Evolutionary conservation across 1,140 invertebrate genomes (phyloP).

Genomic region (Ceratosolen solmsi): DNA sequence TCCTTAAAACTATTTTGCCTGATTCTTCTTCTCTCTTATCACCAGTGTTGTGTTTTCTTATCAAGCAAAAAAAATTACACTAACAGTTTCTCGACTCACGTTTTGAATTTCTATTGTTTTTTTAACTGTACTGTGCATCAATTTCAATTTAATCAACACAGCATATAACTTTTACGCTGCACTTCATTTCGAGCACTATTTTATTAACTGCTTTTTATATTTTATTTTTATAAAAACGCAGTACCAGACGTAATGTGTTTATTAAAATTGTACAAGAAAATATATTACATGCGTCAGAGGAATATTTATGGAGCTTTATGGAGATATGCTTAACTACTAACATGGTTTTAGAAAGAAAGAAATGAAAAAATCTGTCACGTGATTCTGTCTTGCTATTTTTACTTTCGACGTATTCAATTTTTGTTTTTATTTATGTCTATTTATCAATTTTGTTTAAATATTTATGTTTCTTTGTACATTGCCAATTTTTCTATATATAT

Average conservation of each 20-base stretch:
- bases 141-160: constrained; percentile 10
- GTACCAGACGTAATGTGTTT: constrained; percentile 54
- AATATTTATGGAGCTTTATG: constrained; percentile 14
- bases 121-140: neutral
- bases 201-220: constrained; percentile 61
- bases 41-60: constrained; percentile 26
- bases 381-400: constrained; percentile 47
- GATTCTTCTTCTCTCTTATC: constrained; percentile 30
- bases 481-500: no score
- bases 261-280: constrained; percentile 33
- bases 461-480: no score
- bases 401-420: neutral
- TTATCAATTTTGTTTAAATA: no score
- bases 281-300: neutral
- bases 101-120: constrained; percentile 1
- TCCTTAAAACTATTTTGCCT: neutral
- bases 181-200: constrained; percentile 37
- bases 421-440: neutral
- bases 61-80: constrained; percentile 13
- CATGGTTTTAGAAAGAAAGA: constrained; percentile 43
- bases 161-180: neutral
- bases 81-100: neutral
- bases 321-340: constrained; percentile 41
- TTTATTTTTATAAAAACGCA: constrained; percentile 62
- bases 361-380: constrained; percentile 21